Conservation (phyloP, 2,797 vertebrate genomes). For the Trachurus trachurus region DNA sequence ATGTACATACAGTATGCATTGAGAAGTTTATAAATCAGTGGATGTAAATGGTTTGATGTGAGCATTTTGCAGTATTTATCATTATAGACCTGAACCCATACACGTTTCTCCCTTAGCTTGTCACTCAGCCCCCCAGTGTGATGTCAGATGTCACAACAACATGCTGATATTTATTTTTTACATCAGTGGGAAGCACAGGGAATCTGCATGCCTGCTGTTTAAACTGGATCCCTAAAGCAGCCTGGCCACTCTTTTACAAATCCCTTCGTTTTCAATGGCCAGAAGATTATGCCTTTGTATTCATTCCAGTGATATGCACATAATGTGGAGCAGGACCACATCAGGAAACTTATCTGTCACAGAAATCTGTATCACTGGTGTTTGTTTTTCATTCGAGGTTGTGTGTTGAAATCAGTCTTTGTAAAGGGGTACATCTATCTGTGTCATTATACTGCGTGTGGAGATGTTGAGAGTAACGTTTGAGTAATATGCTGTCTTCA, state of each 20-base stretch:
- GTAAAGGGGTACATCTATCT: background rate
- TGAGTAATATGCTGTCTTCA: conserved; percentile 38
- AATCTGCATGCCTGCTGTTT: conserved; percentile 45
- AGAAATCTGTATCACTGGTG: background rate
- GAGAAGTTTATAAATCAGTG: conserved; percentile 83
- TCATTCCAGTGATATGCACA: conserved; percentile 1
- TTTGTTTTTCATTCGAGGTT: conserved; percentile 22
- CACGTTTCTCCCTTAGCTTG: conserved; percentile 27
- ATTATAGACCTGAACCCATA: conserved; percentile 13
- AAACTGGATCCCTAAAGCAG: conserved; percentile 16
- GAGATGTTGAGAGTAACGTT: too few relatives aligned
- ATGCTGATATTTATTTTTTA: conserved; percentile 8
- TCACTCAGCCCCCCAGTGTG: conserved; percentile 12
- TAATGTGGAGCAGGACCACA: conserved; percentile 1
- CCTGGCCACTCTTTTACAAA: background rate
- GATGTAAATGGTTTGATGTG: conserved; percentile 76
- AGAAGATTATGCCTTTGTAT: background rate
- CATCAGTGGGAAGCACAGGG: conserved; percentile 13
- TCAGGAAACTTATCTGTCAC: background rate
- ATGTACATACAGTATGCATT: conserved; percentile 75
- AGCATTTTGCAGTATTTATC: conserved; percentile 73
- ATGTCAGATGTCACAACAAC: conserved; percentile 22
- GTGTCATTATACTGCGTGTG: too few relatives aligned
- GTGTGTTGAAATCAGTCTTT: background rate
- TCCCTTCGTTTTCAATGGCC: background rate